A percentile compares a stretch with the other conserved stretches of the same genome.
Evolutionary conservation across 2,113 vertebrate species (phyloP).

Genomic region (Heterotilapia buettikoferi): DNA sequence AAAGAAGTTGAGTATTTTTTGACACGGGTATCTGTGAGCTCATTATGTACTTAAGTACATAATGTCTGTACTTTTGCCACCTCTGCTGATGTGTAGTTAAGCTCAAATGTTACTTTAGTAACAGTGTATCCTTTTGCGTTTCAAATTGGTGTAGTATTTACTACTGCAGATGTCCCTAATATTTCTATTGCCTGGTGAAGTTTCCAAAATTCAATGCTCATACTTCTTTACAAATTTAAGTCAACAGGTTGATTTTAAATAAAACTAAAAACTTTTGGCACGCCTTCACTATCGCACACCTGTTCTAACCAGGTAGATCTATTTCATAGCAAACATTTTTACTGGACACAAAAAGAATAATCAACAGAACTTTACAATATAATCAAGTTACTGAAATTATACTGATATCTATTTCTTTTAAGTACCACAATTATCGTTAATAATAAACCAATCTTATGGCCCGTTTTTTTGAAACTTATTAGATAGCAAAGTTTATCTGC

Average conservation of each 20-base stretch:
- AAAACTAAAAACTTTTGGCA: background rate
- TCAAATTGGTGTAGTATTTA: background rate
- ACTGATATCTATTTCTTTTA: background rate
- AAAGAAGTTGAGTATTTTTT: background rate
- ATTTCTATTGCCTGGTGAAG: background rate
- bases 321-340: background rate
- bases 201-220: accelerated
- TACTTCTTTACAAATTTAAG: background rate
- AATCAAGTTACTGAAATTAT: background rate
- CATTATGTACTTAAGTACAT: background rate
- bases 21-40: background rate
- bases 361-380: background rate
- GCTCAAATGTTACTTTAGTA: background rate
- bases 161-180: background rate
- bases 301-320: background rate
- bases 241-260: background rate
- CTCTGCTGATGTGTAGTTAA: background rate
- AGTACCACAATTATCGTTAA: background rate
- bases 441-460: background rate
- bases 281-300: background rate
- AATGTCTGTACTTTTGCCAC: background rate
- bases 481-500: background rate
- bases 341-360: background rate
- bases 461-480: background rate
- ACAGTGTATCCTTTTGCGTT: background rate